Evolutionary conservation across 2,113 vertebrate genomes (phyloP).

Genomic region (Syrrhaptes paradoxus): DNA sequence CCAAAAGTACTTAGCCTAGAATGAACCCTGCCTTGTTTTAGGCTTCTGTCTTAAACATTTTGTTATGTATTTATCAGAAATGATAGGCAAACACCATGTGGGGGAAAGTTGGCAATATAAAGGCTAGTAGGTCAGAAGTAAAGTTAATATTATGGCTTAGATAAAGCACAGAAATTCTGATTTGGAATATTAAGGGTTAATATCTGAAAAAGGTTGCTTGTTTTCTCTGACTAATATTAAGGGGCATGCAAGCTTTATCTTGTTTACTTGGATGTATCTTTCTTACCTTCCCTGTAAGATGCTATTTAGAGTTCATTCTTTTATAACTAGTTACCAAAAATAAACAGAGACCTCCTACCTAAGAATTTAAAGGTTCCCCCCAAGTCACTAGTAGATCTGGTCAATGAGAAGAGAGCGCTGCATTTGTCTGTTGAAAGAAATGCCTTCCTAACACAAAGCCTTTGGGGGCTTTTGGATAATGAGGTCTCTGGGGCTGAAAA

Average conservation of each 20-base stretch:
- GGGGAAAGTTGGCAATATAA: neutral
- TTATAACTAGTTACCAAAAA: neutral
- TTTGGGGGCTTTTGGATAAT: conserved; percentile 50
- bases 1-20: neutral
- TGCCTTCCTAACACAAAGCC: neutral
- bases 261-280: neutral
- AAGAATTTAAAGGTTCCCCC: neutral
- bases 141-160: neutral
- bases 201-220: neutral
- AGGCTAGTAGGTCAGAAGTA: neutral
- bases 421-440: neutral
- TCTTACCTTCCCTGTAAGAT: neutral
- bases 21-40: neutral
- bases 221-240: neutral
- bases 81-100: neutral
- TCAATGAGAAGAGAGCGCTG: neutral
- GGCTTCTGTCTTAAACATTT: neutral
- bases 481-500: conserved; percentile 54
- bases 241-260: neutral
- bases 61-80: neutral
- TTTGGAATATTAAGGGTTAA: neutral
- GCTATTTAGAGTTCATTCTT: neutral
- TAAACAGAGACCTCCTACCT: neutral
- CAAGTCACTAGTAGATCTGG: neutral
- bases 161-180: neutral